Evolutionary conservation across 2,113 vertebrate genomes (phyloP).

Genomic region (Manacus vitellinus): DNA sequence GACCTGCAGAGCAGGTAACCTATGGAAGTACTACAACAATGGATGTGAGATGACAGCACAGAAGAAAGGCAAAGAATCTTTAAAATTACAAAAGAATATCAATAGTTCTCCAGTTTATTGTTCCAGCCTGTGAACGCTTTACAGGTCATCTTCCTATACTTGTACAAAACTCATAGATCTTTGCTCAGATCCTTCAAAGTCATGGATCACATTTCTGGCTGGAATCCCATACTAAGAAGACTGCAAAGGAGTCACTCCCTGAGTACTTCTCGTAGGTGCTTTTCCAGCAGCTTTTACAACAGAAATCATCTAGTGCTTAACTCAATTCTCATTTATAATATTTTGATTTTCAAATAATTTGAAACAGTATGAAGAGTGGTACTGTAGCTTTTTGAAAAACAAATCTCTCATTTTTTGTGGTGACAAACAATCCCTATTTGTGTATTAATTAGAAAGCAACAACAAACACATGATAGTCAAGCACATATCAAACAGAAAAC

Average conservation of each 20-base stretch:
- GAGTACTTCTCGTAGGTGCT: not conserved
- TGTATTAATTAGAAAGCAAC: slow-evolving; percentile 49
- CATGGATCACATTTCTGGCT: not conserved
- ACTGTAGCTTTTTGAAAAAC: slow-evolving; percentile 42
- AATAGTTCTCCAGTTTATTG: not conserved
- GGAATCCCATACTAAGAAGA: not conserved
- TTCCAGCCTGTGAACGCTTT: not conserved
- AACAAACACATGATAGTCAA: slow-evolving; percentile 12
- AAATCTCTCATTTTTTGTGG: not conserved
- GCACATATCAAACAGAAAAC: slow-evolving; percentile 17
- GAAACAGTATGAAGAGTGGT: not conserved
- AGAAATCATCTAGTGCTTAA: not conserved
- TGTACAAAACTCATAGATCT: not conserved
- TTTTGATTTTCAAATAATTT: not conserved
- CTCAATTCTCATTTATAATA: not conserved
- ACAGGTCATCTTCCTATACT: not conserved
- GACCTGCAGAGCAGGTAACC: not conserved
- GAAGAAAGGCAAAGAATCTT: not conserved
- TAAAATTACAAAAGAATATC: not conserved
- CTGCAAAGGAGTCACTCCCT: no score
- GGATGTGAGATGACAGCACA: not conserved
- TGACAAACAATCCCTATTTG: slow-evolving; percentile 49
- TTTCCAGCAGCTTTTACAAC: not conserved
- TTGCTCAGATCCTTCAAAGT: not conserved
- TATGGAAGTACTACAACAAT: not conserved